Conservation (phyloP, 1,140 invertebrate genomes). For the Mamestra configurata region DNA sequence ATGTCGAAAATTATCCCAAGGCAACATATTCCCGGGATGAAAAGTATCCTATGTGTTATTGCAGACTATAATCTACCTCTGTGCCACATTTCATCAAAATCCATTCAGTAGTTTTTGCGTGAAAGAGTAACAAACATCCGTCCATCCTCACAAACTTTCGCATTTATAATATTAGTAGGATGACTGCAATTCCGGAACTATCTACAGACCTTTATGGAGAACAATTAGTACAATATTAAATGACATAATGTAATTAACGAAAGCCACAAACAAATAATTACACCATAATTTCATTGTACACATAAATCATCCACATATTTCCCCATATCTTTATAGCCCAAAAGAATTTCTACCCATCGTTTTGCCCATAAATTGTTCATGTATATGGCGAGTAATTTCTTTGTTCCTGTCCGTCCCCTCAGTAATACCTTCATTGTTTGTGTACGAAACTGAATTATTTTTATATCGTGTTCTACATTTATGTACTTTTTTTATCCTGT, state of each 20-base stretch:
- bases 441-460: conserved; percentile 37
- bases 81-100: too few species aligned
- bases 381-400: conserved; percentile 47
- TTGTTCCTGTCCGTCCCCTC: conserved; percentile 45
- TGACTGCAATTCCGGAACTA: too few species aligned
- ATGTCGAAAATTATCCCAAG: too few species aligned
- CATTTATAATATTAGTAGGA: too few species aligned
- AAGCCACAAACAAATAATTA: not conserved
- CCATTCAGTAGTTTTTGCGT: too few species aligned
- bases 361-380: conserved; percentile 21
- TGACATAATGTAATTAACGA: not conserved
- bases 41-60: too few species aligned
- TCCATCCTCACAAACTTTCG: too few species aligned
- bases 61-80: too few species aligned
- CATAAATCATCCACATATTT: conserved; percentile 35
- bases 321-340: conserved; percentile 13
- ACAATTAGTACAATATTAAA: not conserved
- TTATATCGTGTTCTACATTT: conserved; percentile 27
- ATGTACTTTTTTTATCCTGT: conserved; percentile 3
- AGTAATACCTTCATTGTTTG: conserved; percentile 44
- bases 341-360: conserved; percentile 25
- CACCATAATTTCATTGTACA: not conserved
- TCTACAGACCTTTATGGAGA: too few species aligned
- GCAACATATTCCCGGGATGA: too few species aligned
- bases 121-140: too few species aligned